phyloP scores from a whole-genome alignment of 2,797 vertebrate genomes.

The Clarias laeviceps region DNA sequence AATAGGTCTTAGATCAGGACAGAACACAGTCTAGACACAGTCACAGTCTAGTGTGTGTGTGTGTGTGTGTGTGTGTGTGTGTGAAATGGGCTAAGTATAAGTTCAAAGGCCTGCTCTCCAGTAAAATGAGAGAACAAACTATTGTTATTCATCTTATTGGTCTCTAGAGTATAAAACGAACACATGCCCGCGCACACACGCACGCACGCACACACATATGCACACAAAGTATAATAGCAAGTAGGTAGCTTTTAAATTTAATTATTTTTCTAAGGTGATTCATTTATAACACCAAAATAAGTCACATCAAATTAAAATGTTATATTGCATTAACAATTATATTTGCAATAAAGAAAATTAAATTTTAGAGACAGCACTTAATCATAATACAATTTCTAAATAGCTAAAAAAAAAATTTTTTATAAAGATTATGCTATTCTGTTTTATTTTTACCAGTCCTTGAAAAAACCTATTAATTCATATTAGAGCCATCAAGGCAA shows the following conservation, averaged over 20 bases:
- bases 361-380: neutral
- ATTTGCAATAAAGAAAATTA: neutral
- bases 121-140: slow-evolving; percentile 30
- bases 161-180: slow-evolving; percentile 7
- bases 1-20: no score
- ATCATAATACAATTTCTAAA: neutral
- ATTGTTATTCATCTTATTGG: slow-evolving; percentile 36
- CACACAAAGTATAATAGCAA: neutral
- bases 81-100: slow-evolving; percentile 15
- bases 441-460: neutral
- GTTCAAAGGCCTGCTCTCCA: neutral
- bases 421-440: neutral
- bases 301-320: neutral
- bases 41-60: no score
- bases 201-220: neutral
- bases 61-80: neutral
- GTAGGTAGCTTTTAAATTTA: slow-evolving; percentile 8
- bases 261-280: neutral
- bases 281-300: slow-evolving; percentile 13
- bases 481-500: no score
- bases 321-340: neutral
- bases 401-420: neutral
- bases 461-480: no score
- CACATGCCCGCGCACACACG: neutral
- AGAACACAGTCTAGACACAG: no score